These are phyloP conservation scores for Rhinatrema bivittatum DNA, from an alignment of 2,797 vertebrate genomes.

Conservation along the genomic window DNA sequence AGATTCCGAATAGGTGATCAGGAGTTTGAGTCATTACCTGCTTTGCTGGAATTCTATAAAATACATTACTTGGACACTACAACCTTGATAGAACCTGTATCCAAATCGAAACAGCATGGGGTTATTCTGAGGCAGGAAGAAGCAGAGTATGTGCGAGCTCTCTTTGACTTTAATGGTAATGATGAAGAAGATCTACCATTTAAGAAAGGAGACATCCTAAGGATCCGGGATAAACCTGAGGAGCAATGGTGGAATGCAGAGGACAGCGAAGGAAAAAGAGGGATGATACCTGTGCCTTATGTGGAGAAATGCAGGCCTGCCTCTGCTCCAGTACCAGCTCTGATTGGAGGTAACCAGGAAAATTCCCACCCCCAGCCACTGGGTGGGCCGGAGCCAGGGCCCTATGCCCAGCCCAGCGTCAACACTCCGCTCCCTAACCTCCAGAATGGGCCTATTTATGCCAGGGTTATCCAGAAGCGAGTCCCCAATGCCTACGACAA, in stretches of 20 bases:
- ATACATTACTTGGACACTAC: conserved; percentile 99
- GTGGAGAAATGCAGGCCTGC: conserved; percentile 92
- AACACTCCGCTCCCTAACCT: conserved; percentile 93
- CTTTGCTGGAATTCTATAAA: conserved; percentile 97
- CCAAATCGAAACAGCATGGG: conserved; percentile 78
- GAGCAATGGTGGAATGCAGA: conserved; percentile 99
- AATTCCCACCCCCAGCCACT: conserved; percentile 75
- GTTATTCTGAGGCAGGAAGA: conserved; percentile 79
- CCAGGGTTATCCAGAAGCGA: conserved; percentile 97
- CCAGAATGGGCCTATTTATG: conserved; percentile 96
- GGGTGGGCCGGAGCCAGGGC: conserved; percentile 85
- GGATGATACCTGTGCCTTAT: conserved; percentile 97
- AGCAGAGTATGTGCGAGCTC: conserved; percentile 82
- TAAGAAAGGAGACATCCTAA: conserved; percentile 90
- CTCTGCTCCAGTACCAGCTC: conserved; percentile 67
- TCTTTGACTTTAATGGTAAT: conserved; percentile 96
- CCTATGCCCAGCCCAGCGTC: conserved; percentile 92
- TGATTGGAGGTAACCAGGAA: conserved; percentile 81
- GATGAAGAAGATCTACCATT: conserved; percentile 97
- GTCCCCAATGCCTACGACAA: conserved; percentile 99
- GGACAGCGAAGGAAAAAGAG: conserved; percentile 84
- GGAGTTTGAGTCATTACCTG: conserved; percentile 91
- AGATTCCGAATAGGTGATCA: conserved; percentile 95
- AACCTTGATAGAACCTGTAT: conserved; percentile 93
- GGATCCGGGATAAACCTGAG: conserved; percentile 93